phyloP scores from a whole-genome alignment of 1,140 invertebrate genomes.

The Aphelenchoides fujianensis region DNA sequence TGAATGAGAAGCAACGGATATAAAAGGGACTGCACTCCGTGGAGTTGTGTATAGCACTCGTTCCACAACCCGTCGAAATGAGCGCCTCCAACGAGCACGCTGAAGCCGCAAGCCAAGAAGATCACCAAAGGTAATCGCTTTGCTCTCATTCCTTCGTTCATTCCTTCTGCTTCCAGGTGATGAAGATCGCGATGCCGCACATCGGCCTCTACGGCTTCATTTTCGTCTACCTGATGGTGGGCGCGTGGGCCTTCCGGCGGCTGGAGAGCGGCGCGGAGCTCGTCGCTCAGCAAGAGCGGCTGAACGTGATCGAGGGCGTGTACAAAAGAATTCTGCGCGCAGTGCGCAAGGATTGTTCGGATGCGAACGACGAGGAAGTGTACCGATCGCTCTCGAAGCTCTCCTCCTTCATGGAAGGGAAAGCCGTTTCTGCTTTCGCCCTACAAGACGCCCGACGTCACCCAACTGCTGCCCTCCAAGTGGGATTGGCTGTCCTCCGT shows the following conservation, averaged over 20 bases:
- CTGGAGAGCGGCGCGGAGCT: constrained; percentile 62
- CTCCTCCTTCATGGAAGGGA: constrained; percentile 52
- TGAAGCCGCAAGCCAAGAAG: constrained; percentile 11
- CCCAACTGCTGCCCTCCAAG: constrained; percentile 44
- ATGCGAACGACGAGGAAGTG: background rate
- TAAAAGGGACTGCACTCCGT: background rate
- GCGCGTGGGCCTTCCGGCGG: constrained; percentile 65
- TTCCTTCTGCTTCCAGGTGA: no score
- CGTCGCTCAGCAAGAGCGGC: constrained; percentile 40
- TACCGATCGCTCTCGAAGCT: constrained; percentile 17
- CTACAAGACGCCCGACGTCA: constrained; percentile 29
- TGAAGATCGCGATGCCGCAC: constrained; percentile 66
- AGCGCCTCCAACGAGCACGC: background rate
- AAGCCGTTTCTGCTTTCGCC: constrained; percentile 36
- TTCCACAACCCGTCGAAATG: background rate
- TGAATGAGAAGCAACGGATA: background rate
- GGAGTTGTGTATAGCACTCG: no score
- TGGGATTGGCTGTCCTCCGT: constrained; percentile 55
- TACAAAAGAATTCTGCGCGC: constrained; percentile 46
- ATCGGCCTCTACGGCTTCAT: constrained; percentile 65
- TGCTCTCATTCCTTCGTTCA: background rate
- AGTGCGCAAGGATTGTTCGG: constrained; percentile 36
- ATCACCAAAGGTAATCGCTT: constrained; percentile 19
- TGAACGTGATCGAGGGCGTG: constrained; percentile 39
- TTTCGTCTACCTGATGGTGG: constrained; percentile 65